phyloP scores from a whole-genome alignment of 2,888 invertebrate species.

The Linyphia triangularis region DNA sequence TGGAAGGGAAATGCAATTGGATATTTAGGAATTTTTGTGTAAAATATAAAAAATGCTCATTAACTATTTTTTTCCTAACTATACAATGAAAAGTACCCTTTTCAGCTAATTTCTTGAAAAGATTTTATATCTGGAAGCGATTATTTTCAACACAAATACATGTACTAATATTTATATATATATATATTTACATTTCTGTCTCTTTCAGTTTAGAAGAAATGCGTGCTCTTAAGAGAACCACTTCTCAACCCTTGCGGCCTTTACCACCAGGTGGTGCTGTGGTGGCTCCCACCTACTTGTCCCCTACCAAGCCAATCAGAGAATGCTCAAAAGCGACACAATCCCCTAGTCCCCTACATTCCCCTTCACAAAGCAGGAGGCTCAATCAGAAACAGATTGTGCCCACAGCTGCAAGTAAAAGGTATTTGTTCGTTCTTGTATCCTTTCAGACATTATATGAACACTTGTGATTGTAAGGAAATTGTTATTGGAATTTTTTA shows the following conservation, averaged over 20 bases:
- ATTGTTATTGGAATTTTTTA: too few species aligned
- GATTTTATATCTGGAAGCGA: too few species aligned
- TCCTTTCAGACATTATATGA: too few species aligned
- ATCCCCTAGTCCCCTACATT: constrained; percentile 48
- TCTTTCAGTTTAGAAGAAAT: constrained; percentile 70
- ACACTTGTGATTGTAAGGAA: too few species aligned
- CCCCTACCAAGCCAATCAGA: constrained; percentile 75
- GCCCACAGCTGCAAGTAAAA: constrained; percentile 68
- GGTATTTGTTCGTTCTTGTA: constrained; percentile 48
- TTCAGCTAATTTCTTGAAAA: too few species aligned
- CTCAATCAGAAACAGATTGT: constrained; percentile 44
- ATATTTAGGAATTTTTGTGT: too few species aligned
- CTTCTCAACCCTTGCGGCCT: constrained; percentile 74
- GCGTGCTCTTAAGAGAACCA: constrained; percentile 68
- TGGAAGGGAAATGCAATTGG: too few species aligned
- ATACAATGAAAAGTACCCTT: not conserved
- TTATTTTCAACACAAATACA: not conserved
- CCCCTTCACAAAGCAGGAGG: constrained; percentile 60
- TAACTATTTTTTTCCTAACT: not conserved
- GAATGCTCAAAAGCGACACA: constrained; percentile 48
- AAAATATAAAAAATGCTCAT: too few species aligned
- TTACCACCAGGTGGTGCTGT: constrained; percentile 61
- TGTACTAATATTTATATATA: not conserved
- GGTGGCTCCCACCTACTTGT: constrained; percentile 71
- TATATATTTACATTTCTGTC: not conserved